Base-by-base conservation (phyloP, 2,113 vertebrate species). In the Aythya baeri region DNA sequence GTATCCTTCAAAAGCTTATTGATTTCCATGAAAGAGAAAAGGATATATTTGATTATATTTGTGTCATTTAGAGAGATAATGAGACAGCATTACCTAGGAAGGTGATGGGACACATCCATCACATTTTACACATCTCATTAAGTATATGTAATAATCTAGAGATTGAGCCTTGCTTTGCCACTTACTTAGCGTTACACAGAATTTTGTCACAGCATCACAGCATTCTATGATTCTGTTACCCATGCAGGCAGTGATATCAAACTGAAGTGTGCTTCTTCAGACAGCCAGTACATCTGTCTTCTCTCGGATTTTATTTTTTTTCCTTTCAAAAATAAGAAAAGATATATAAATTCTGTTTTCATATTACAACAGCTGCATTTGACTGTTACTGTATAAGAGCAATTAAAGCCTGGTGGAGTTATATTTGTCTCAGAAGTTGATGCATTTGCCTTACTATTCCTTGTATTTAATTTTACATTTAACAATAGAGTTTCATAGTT, bases 211-310 rank as follows among this genome's bases (percentile, higher is more conserved):
- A 21, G 20, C 46, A 49, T 49, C 46, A 49, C 46, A 49, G 46
- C 21, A 49, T 49, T 49, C 46, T 49, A 11, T 49, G 46, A 49
- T 49, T 49, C 20, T n/a, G 12, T 23, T 84, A 21, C 5, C 5
- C 0, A 0, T 15, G 14, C 50, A 82, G 54, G 44, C 13, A 73
- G 17, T 13, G 15, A 58, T 68, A 38, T 17, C 17, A 59, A 73
- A 1, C 27, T 23, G 38, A 75, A 78, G 10, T 13, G 22, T 50
- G 20, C 9, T 91, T 52, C 32, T 71, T 55, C 81, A 72, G 18
- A 50, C 6, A 66, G 57, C 9, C 11, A 75, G 4, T 32, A 36
- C 5, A 55, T 76, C 57, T 83, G 21, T 21, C 13, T 77, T 88
- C 55, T 55, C 7, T 59, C 27, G 15, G 27, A 78, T 2, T 16